These are phyloP conservation scores for Hirundichthys speculiger DNA, from an alignment of 2,113 vertebrate genomes.

Conservation along the genomic window DNA sequence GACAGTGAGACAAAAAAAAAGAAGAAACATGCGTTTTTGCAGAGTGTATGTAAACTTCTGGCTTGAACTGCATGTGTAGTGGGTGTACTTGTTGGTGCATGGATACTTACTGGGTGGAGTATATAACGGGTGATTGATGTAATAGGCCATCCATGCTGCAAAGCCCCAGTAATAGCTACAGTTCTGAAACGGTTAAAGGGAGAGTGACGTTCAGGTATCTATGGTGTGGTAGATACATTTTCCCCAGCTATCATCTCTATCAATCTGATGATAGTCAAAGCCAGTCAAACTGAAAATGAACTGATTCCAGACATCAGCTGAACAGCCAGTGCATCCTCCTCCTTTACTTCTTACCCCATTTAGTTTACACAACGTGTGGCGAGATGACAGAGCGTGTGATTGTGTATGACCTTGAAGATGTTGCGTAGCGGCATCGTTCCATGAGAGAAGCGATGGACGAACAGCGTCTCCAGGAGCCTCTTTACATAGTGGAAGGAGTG, in stretches of 20 bases:
- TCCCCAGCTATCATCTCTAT: no score
- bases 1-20: no score
- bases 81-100: not conserved
- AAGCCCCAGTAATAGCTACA: constrained; percentile 96
- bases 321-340: no score
- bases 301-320: no score
- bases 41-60: no score
- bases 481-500: constrained; percentile 93
- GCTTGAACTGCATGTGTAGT: not conserved
- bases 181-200: constrained; percentile 79
- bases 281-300: no score
- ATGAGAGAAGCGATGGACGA: constrained; percentile 93
- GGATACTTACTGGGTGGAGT: constrained; percentile 88
- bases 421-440: constrained; percentile 93
- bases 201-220: not conserved
- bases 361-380: no score
- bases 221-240: no score
- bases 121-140: constrained; percentile 94
- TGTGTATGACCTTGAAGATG: constrained; percentile 88
- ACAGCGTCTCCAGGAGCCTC: constrained; percentile 91
- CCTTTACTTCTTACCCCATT: no score
- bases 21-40: no score
- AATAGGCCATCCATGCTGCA: constrained; percentile 95
- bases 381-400: not conserved
- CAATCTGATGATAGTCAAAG: no score